Evolutionary conservation across 2,888 invertebrate species (phyloP), one percentile per base, ranked within the genome.

Genomic region (Smittia sp.): DNA sequence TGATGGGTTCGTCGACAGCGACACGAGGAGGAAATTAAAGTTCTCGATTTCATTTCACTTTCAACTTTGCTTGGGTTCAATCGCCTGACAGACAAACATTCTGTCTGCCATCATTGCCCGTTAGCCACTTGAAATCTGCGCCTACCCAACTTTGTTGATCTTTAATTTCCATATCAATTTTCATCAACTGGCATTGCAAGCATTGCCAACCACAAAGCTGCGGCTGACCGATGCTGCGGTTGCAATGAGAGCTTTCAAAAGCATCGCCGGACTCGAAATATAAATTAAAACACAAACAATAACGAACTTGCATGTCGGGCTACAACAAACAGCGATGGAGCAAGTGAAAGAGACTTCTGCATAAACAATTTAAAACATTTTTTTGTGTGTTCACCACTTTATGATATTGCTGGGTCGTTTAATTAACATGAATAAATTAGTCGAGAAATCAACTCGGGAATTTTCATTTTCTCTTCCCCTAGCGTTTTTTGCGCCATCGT

Each of bases 401-500:
- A 46, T 62, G 22, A 62, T 62, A 24, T 22, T 11, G 58, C 58
- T 20, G 24, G 24, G 58, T 62, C 58, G 22, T 62, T 62, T 22
- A 62, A 62, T 62, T 62, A 62, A 62, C 58, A 62, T 62, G 58
- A 20, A 62, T 62, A 62, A 62, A 22, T 62, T 62, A 62, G 7
- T 6, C 22, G 13, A 46, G 15, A 46, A 46, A 46, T 46, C 46
- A 46, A 46, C 46, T 46, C n/a, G 46, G 46, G 15, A 46, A n/a
- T 46, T 46, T 46, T 46, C n/a, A 46, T 46, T 46, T 46, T 46
- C 11, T 15, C 11, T 46, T 46, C 46, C n/a, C n/a, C n/a, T 3
- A n/a, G 11, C 15, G 11, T 15, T 46, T 46, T 46, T 46, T 46
- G 11, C 46, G 46, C 15, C 15, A 15, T 6, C 46, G 46, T 46